Percentiles rank a stretch among this genome's conserved stretches.
phyloP scores from a whole-genome alignment of 2,888 invertebrate genomes.

The Tortrix viridana region DNA sequence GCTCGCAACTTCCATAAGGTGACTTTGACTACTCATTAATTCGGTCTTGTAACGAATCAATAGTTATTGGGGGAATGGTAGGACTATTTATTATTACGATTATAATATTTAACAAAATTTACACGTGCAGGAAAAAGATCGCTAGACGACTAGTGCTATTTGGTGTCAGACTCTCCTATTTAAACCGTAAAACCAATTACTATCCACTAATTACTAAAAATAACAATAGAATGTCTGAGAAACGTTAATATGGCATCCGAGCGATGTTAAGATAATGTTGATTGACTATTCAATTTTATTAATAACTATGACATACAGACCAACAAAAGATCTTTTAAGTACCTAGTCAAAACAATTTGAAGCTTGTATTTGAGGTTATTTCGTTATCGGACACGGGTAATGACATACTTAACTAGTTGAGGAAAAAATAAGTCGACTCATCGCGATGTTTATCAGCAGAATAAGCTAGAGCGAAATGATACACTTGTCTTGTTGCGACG shows the following conservation, averaged over 20 bases:
- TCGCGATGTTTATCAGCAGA: no score
- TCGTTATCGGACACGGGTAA: conserved; percentile 8
- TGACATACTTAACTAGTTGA: background rate
- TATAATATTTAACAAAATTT: no score
- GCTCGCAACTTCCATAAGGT: conserved; percentile 5
- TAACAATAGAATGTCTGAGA: conserved; percentile 15
- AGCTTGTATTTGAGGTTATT: background rate
- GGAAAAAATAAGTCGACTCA: no score
- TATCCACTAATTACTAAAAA: conserved; percentile 21
- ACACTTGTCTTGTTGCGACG: no score
- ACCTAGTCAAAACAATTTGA: conserved; percentile 5
- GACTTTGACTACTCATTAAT: background rate
- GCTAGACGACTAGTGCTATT: no score
- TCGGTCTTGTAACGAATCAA: background rate
- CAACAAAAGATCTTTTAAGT: conserved; percentile 17
- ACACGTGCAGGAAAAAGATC: no score
- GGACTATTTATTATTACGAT: no score
- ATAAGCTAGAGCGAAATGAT: no score
- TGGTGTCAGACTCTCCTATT: no score
- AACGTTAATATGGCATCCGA: conserved; percentile 18
- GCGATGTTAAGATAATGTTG: conserved; percentile 15
- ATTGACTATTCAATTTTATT: conserved; percentile 16
- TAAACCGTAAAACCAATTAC: background rate
- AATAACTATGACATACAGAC: conserved; percentile 14
- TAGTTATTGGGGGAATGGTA: no score